Conservation (phyloP, 2,113 vertebrate species). For the Andinoacara biseriatus region DNA sequence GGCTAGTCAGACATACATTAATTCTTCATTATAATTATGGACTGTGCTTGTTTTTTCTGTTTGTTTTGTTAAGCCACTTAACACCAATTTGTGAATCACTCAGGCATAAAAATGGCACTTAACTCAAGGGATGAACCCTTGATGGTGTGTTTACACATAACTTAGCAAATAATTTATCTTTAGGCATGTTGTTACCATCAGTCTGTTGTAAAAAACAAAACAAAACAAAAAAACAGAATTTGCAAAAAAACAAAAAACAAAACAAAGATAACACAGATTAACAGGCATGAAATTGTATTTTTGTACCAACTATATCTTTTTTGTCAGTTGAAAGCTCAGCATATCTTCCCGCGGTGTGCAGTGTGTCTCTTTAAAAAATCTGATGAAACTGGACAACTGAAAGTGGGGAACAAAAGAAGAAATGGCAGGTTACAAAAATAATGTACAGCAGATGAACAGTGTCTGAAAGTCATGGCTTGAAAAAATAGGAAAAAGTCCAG, state of each 20-base stretch:
- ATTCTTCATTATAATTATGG: background rate
- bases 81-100: too few relatives aligned
- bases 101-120: too few relatives aligned
- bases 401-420: background rate
- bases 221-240: too few relatives aligned
- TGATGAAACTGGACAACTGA: background rate
- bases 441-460: background rate
- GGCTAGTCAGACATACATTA: background rate
- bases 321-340: background rate
- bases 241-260: background rate
- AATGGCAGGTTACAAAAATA: background rate
- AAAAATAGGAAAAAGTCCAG: background rate
- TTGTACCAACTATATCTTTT: background rate
- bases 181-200: background rate
- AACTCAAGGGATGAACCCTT: too few relatives aligned
- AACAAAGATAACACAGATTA: background rate
- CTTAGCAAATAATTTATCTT: too few relatives aligned
- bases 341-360: background rate
- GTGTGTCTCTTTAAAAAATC: background rate
- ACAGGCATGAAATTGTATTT: background rate
- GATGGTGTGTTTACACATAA: too few relatives aligned
- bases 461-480: background rate
- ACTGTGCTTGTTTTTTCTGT: background rate
- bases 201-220: background rate
- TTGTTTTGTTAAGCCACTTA: too few relatives aligned